phyloP scores from a whole-genome alignment of 2,113 vertebrate species.

The Ifrita kowaldi region DNA sequence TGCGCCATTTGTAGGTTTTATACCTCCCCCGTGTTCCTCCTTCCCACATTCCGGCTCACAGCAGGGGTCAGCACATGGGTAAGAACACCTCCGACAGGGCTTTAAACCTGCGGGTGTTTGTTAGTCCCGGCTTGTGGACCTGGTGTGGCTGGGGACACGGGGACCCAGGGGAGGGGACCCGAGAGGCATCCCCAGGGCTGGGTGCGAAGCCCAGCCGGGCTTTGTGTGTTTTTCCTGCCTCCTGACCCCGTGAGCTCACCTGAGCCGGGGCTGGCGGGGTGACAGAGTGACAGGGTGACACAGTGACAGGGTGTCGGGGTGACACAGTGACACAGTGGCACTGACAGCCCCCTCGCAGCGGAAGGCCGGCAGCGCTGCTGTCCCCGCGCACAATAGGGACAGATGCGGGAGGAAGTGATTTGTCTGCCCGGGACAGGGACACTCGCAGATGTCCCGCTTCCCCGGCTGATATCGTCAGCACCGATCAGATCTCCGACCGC shows the following conservation, averaged over 20 bases:
- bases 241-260: not conserved
- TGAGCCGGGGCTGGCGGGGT: not conserved
- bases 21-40: not conserved
- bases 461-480: not conserved
- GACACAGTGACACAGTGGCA: not conserved
- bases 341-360: not conserved
- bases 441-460: not conserved
- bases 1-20: accelerated
- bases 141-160: not conserved
- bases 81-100: not conserved
- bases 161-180: not conserved
- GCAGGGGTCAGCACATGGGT: accelerated
- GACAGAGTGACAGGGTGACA: not conserved
- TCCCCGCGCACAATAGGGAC: not conserved
- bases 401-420: slow-evolving; percentile 48
- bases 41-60: accelerated
- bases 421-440: not conserved
- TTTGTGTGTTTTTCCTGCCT: not conserved
- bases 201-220: not conserved
- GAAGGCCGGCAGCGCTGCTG: not conserved
- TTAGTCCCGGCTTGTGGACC: not conserved
- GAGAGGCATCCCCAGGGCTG: not conserved
- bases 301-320: too few relatives aligned
- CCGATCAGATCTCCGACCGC: not conserved
- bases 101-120: not conserved